Conservation (phyloP, 2,797 vertebrate species). For the Manis javanica region DNA sequence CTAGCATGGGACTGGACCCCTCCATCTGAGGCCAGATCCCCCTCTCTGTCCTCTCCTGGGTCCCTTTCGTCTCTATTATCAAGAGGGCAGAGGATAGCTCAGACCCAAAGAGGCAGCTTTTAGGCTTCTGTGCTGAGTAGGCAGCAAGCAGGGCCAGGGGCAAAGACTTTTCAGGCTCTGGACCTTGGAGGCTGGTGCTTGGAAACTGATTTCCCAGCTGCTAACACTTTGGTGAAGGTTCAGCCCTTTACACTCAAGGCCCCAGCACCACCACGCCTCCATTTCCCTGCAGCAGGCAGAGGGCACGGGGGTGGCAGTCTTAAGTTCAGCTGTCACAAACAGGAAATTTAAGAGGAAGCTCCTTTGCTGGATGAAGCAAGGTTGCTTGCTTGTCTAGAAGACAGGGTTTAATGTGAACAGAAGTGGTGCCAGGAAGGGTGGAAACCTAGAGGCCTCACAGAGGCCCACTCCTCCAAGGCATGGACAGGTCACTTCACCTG, state of each 20-base stretch:
- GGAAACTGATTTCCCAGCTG: not conserved
- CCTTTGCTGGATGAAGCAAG: not conserved
- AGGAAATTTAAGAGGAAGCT: conserved; percentile 6
- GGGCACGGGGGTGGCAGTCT: not conserved
- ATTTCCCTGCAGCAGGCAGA: not conserved
- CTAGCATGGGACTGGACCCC: not conserved
- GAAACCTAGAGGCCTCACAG: not conserved
- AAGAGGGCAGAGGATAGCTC: not conserved
- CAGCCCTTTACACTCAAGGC: not conserved
- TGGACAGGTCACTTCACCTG: not conserved
- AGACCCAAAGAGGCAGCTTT: not conserved
- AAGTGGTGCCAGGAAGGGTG: not conserved
- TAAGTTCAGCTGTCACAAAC: conserved; percentile 5
- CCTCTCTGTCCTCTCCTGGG: not conserved
- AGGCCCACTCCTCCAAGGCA: not conserved
- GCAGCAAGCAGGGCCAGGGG: not conserved
- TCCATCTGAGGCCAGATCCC: not conserved
- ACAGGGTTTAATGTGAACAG: not conserved
- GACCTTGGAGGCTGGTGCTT: not conserved
- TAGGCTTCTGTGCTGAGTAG: not conserved
- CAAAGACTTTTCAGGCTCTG: not conserved
- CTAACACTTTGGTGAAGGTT: not conserved
- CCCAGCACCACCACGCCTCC: not conserved
- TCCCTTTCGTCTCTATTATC: not conserved
- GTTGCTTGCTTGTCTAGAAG: not conserved